phyloP scores from a whole-genome alignment of 2,888 invertebrate genomes.

The Coecobrya sp. region DNA sequence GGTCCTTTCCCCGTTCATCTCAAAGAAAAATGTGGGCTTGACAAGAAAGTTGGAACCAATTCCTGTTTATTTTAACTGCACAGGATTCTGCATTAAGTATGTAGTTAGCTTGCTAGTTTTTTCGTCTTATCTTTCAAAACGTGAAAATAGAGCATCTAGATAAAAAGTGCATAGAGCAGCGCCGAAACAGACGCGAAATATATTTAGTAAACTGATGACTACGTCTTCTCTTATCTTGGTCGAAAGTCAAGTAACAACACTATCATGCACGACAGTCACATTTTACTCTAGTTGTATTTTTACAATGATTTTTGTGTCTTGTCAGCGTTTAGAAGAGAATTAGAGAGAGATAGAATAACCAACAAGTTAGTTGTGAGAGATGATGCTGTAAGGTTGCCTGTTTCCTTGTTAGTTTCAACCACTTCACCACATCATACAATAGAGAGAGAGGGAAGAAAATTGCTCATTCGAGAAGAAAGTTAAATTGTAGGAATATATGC shows the following conservation, averaged over 20 bases:
- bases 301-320: constrained; percentile 28
- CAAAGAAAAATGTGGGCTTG: background rate
- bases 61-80: background rate
- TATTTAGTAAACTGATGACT: background rate
- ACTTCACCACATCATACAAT: constrained; percentile 2
- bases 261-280: background rate
- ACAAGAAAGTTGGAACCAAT: background rate
- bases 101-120: too few species aligned
- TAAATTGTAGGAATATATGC: constrained; percentile 30
- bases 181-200: background rate
- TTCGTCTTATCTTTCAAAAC: background rate
- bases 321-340: constrained; percentile 6
- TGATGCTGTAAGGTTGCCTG: background rate
- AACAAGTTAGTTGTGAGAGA: constrained; percentile 32
- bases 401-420: constrained; percentile 22
- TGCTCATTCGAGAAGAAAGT: constrained; percentile 63
- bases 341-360: constrained; percentile 1
- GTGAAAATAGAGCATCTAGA: constrained; percentile 1
- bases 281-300: constrained; percentile 14
- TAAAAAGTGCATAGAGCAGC: background rate
- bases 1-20: background rate
- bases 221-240: background rate
- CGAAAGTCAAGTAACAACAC: background rate
- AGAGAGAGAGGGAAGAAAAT: constrained; percentile 28
- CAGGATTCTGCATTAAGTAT: too few species aligned